phyloP scores from a whole-genome alignment of 92 coral and sea anemone species.

The Heteractis magnifica region DNA sequence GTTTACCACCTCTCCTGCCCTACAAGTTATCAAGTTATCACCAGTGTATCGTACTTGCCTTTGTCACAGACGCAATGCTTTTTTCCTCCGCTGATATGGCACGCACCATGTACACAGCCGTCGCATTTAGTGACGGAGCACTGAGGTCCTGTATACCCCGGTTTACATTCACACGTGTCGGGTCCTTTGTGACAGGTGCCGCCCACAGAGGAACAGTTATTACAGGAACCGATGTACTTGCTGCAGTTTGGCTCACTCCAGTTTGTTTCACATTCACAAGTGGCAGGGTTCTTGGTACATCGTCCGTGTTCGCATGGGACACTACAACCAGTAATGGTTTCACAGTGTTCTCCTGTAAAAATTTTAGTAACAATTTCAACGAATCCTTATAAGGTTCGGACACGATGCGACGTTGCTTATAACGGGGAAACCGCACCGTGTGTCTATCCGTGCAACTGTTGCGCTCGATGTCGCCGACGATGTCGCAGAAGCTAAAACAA shows the following conservation, averaged over 20 bases:
- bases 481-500: too few species aligned
- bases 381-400: neutral
- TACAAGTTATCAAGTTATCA: neutral
- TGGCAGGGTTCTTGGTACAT: constrained; percentile 55
- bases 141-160: constrained; percentile 83
- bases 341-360: constrained; percentile 66
- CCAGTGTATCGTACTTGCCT: constrained; percentile 40
- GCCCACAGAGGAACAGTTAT: constrained; percentile 73
- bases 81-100: constrained; percentile 23
- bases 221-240: constrained; percentile 61
- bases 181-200: constrained; percentile 83
- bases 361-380: neutral
- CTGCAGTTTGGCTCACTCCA: constrained; percentile 72
- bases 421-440: too few species aligned
- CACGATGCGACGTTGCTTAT: too few species aligned
- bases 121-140: constrained; percentile 73
- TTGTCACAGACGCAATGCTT: constrained; percentile 74
- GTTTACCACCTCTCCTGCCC: too few species aligned
- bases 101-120: constrained; percentile 77
- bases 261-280: constrained; percentile 69
- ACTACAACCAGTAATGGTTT: constrained; percentile 70
- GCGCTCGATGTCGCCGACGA: too few species aligned
- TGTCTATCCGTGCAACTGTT: too few species aligned
- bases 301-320: constrained; percentile 82
- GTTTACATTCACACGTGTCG: constrained; percentile 81